phyloP scores from a whole-genome alignment of 2,113 vertebrate genomes.

The Uropsilus gracilis region DNA sequence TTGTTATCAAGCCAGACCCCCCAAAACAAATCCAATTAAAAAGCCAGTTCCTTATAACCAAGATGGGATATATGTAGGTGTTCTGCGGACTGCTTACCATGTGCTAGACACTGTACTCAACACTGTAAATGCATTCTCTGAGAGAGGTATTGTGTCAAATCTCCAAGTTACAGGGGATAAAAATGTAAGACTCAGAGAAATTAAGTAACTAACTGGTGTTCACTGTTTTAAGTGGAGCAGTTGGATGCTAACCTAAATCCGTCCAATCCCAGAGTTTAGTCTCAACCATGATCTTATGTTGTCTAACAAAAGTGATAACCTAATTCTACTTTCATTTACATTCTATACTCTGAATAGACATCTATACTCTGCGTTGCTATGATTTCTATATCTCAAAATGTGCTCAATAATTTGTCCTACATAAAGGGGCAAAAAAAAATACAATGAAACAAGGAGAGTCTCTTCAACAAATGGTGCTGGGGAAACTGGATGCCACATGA shows the following conservation, averaged over 20 bases:
- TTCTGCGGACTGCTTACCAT: neutral
- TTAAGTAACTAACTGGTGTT: neutral
- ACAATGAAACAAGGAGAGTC: too few relatives aligned
- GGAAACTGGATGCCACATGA: too few relatives aligned
- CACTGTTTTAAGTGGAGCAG: neutral
- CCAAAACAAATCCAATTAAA: slow-evolving; percentile 38
- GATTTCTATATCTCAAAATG: neutral
- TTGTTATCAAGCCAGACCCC: slow-evolving; percentile 49
- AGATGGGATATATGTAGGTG: neutral
- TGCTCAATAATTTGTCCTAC: slow-evolving; percentile 16
- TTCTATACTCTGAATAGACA: neutral
- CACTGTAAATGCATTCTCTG: neutral
- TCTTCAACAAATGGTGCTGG: too few relatives aligned
- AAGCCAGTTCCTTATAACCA: slow-evolving; percentile 20
- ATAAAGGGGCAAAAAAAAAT: too few relatives aligned
- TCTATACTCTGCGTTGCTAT: too few relatives aligned
- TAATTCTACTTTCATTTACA: slow-evolving; percentile 16
- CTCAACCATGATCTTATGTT: neutral
- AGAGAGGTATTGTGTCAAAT: neutral
- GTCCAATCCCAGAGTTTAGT: neutral
- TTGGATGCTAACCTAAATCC: neutral
- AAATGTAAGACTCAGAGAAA: slow-evolving; percentile 1
- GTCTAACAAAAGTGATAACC: slow-evolving; percentile 16
- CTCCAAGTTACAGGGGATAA: neutral
- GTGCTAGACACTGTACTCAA: neutral